Conservation (phyloP, 2,113 vertebrate genomes). For the Cichladusa arquata region DNA sequence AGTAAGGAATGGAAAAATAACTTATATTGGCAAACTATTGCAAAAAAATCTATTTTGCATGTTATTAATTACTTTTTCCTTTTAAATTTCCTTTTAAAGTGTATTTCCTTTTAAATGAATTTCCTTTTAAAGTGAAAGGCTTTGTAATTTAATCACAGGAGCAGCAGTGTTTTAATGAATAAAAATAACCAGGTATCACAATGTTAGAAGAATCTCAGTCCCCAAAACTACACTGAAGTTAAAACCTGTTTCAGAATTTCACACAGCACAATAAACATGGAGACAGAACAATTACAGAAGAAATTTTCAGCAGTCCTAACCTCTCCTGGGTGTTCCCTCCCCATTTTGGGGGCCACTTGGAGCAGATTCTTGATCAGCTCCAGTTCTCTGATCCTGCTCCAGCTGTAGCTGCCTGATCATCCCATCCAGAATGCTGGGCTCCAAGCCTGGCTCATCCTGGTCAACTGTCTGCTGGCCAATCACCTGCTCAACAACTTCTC, state of each 20-base stretch:
- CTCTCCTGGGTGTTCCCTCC: constrained; percentile 86
- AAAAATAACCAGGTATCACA: background rate
- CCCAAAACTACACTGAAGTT: background rate
- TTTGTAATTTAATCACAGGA: background rate
- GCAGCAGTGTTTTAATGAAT: background rate
- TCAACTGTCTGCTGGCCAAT: constrained; percentile 91
- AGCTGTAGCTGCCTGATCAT: constrained; percentile 88
- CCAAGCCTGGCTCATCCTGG: constrained; percentile 75
- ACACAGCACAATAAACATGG: rapidly evolving
- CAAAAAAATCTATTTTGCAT: background rate
- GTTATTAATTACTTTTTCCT: background rate
- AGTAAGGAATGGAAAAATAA: background rate
- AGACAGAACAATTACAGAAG: background rate
- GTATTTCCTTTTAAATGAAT: background rate
- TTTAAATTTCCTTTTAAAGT: background rate
- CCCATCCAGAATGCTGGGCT: constrained; percentile 84
- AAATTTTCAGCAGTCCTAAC: constrained; percentile 59
- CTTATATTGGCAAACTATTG: background rate
- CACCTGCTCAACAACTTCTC: constrained; percentile 95
- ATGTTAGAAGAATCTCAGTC: background rate
- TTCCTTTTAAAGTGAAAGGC: background rate
- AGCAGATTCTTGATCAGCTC: constrained; percentile 38
- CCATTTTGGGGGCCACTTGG: constrained; percentile 39
- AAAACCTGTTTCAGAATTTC: background rate
- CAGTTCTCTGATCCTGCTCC: constrained; percentile 80